Conservation (phyloP, 2,888 invertebrate species). For the Acanthosepion esculentum region DNA sequence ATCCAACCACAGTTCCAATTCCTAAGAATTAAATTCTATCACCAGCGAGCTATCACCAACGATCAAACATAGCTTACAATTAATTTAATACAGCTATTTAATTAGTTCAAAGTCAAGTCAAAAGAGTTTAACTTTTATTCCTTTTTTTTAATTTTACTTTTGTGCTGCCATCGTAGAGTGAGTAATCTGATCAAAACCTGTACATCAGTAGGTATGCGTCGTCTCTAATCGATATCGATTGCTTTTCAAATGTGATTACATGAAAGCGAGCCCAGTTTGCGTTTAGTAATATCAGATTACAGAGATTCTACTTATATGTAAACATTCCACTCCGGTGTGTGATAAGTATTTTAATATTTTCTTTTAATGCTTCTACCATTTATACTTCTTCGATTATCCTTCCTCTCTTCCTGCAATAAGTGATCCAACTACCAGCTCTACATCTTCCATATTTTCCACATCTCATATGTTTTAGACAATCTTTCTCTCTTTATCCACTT, state of each 20-base stretch:
- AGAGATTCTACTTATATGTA: background rate
- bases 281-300: constrained; percentile 33
- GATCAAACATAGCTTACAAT: background rate
- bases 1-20: background rate
- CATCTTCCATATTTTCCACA: background rate
- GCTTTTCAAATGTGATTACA: constrained; percentile 33
- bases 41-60: background rate
- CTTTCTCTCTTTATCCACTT: background rate
- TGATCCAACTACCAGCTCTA: background rate
- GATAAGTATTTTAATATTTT: constrained; percentile 11
- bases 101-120: background rate
- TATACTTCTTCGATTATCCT: background rate
- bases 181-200: background rate
- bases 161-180: background rate
- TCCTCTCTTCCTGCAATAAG: too few relatives aligned
- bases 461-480: too few relatives aligned
- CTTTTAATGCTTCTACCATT: background rate
- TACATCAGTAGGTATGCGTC: background rate
- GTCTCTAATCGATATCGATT: background rate
- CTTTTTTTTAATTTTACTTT: background rate
- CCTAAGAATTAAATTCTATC: background rate
- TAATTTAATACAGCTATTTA: constrained; percentile 22
- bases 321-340: background rate
- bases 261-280: constrained; percentile 33
- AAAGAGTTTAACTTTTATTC: background rate